These are phyloP conservation scores for Eurypyga helias DNA, from an alignment of 2,113 vertebrate species.

Conservation along the genomic window DNA sequence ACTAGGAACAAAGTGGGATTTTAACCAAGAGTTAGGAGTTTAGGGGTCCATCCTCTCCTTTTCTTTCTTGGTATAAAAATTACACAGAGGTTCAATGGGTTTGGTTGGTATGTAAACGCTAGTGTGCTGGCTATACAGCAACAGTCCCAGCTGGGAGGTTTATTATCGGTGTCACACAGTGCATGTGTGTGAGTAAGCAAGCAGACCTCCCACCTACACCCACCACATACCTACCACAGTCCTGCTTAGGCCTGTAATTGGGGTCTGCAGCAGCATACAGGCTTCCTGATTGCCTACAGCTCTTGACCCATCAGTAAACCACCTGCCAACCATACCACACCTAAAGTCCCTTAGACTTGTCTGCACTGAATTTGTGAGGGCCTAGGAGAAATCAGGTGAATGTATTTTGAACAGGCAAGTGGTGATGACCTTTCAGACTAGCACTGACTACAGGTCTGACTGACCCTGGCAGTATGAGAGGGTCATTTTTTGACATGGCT, in stretches of 20 bases:
- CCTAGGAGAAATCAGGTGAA: neutral
- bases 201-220: neutral
- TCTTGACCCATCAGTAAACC: neutral
- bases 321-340: neutral
- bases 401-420: neutral
- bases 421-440: conserved; percentile 8
- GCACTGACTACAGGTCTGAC: conserved; percentile 9
- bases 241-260: neutral
- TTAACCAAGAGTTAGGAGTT: neutral
- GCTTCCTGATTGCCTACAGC: neutral
- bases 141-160: neutral
- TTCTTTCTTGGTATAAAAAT: neutral
- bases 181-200: neutral
- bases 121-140: neutral
- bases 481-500: conserved; percentile 72
- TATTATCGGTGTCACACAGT: neutral
- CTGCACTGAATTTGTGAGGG: conserved; percentile 5
- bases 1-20: neutral
- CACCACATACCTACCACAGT: neutral
- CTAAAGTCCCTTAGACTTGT: neutral
- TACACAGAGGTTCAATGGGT: neutral
- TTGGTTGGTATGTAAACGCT: neutral
- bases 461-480: conserved; percentile 70
- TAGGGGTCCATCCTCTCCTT: neutral
- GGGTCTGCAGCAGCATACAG: neutral